These are phyloP conservation scores for Scleropages formosus DNA, from an alignment of 2,797 vertebrate genomes.

Conservation along the genomic window DNA sequence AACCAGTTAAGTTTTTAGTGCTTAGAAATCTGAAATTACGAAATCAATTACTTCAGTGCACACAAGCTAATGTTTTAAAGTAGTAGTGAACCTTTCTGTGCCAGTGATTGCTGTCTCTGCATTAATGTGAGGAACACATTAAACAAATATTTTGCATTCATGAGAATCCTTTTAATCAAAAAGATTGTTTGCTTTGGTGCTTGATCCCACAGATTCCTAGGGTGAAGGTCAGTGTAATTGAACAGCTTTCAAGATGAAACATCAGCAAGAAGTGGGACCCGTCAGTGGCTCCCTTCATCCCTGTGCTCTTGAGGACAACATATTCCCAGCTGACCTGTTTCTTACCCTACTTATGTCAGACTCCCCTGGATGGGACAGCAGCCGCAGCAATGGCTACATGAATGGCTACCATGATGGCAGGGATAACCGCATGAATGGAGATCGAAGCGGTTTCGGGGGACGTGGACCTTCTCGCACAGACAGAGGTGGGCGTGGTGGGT, in stretches of 20 bases:
- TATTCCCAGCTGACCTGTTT: neutral
- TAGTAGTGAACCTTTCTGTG: neutral
- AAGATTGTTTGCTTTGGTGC: neutral
- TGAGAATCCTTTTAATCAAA: too few relatives aligned
- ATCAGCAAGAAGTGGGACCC: neutral
- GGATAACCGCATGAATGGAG: constrained; percentile 73
- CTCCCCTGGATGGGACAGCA: constrained; percentile 68
- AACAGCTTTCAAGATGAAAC: too few relatives aligned
- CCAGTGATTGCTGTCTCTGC: too few relatives aligned
- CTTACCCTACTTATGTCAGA: constrained; percentile 54
- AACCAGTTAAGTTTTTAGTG: too few relatives aligned
- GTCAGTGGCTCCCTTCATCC: neutral
- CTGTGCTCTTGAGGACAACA: too few relatives aligned
- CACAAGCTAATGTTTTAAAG: neutral
- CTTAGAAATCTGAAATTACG: neutral
- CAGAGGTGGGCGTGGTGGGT: constrained; percentile 72
- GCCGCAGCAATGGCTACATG: constrained; percentile 75
- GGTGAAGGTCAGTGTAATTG: neutral
- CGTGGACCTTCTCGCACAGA: constrained; percentile 72
- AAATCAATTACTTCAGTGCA: neutral
- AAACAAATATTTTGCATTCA: too few relatives aligned
- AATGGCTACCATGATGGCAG: constrained; percentile 73
- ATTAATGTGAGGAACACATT: too few relatives aligned
- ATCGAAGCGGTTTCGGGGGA: constrained; percentile 59
- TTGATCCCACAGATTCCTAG: neutral